Conservation (phyloP, 2,888 invertebrate species). For the Girardia tigrina region DNA sequence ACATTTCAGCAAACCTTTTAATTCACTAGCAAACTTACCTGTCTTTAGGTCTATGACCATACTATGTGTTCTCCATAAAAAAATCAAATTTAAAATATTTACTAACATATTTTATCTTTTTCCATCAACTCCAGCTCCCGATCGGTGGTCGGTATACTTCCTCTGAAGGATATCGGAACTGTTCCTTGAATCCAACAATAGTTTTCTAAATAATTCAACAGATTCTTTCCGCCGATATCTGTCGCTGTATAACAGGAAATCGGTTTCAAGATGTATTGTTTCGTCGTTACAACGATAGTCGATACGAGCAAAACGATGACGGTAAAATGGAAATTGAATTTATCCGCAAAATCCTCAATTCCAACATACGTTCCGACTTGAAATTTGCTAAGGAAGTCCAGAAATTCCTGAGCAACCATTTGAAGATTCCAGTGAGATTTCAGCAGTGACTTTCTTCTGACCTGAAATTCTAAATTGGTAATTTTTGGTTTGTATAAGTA, state of each 20-base stretch:
- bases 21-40: too few species aligned
- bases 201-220: slow-evolving; percentile 33
- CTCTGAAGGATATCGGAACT: slow-evolving; percentile 21
- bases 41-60: too few species aligned
- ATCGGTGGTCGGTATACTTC: background rate
- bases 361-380: slow-evolving; percentile 26
- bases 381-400: slow-evolving; percentile 32
- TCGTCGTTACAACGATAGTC: slow-evolving; percentile 30
- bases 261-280: slow-evolving; percentile 32
- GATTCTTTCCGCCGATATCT: slow-evolving; percentile 18
- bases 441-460: too few species aligned
- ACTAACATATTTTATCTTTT: slow-evolving; percentile 23
- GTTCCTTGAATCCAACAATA: slow-evolving; percentile 34
- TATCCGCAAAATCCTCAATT: slow-evolving; percentile 34
- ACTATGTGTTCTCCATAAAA: too few species aligned
- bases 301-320: slow-evolving; percentile 28
- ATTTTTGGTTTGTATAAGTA: too few species aligned
- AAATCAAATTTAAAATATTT: too few species aligned
- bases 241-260: slow-evolving; percentile 29
- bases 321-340: slow-evolving; percentile 33
- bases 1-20: too few species aligned
- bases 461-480: too few species aligned
- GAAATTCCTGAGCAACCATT: slow-evolving; percentile 32
- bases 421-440: too few species aligned
- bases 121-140: background rate